A percentile compares a stretch with the other conserved stretches of the same genome.
Evolutionary conservation across 2,797 vertebrate genomes (phyloP).

Genomic region (Manis crassicaudata): DNA sequence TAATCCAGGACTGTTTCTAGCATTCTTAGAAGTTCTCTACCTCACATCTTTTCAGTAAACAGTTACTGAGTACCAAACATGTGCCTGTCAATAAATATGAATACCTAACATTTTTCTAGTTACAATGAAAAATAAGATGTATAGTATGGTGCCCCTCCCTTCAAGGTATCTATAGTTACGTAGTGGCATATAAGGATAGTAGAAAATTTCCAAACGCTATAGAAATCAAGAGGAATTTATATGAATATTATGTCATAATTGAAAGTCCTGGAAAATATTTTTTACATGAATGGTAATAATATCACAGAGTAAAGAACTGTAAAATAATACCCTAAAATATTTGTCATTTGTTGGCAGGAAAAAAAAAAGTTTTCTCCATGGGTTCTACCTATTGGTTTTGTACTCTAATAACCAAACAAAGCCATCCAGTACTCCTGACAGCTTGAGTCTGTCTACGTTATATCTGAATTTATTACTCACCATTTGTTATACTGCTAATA

Average conservation of each 20-base stretch:
- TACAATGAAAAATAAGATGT: neutral
- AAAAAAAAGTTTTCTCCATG: neutral
- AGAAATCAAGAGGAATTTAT: neutral
- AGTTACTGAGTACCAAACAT: neutral
- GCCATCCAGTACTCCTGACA: neutral
- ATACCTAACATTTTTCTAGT: neutral
- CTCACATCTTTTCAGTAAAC: neutral
- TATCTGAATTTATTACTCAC: slow-evolving; percentile 50
- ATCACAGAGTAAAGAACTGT: slow-evolving; percentile 7
- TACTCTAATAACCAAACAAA: slow-evolving; percentile 11
- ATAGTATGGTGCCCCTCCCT: neutral
- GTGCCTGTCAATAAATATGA: neutral
- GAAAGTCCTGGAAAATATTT: neutral
- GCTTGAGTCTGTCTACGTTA: neutral
- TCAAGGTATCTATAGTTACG: neutral
- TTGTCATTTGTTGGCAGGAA: neutral
- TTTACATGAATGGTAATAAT: neutral
- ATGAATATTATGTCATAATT: neutral
- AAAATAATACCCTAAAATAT: slow-evolving; percentile 23
- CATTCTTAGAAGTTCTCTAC: neutral
- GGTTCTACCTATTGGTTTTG: neutral
- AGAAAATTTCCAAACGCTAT: neutral
- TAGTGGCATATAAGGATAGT: neutral
- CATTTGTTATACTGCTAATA: slow-evolving; percentile 57
- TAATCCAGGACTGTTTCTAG: neutral